A percentile compares a stretch with the other conserved stretches of the same genome.
These are phyloP conservation scores for Rhynchotus rufescens DNA, from an alignment of 2,797 vertebrate species.

Conservation along the genomic window DNA sequence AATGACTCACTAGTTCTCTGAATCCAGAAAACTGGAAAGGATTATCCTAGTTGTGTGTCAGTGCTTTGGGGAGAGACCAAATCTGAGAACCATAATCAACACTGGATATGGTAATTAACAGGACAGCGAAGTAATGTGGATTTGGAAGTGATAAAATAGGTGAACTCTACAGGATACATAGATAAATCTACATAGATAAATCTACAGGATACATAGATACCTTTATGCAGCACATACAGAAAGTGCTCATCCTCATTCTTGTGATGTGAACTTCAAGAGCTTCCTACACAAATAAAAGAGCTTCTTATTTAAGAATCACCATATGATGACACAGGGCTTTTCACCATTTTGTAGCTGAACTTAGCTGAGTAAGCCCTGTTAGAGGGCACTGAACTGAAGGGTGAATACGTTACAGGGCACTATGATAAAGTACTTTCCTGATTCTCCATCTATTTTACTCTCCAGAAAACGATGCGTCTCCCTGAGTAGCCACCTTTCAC, in stretches of 20 bases:
- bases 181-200: not conserved
- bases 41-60: not conserved
- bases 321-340: not conserved
- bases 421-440: not conserved
- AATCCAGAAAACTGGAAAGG: not conserved
- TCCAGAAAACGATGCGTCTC: not conserved
- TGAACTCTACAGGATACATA: not conserved
- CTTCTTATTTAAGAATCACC: not conserved
- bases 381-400: not conserved
- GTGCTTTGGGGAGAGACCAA: not conserved
- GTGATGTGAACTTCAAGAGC: not conserved
- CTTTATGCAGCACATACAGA: not conserved
- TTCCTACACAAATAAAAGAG: not conserved
- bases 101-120: not conserved
- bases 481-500: not conserved
- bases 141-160: not conserved
- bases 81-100: not conserved
- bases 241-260: not conserved
- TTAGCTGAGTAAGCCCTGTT: not conserved
- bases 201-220: not conserved
- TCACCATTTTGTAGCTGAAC: not conserved
- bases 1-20: not conserved
- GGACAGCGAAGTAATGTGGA: not conserved
- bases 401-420: not conserved
- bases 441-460: slow-evolving; percentile 3